phyloP scores from a whole-genome alignment of 2,113 vertebrate species.

The Calypte anna region DNA sequence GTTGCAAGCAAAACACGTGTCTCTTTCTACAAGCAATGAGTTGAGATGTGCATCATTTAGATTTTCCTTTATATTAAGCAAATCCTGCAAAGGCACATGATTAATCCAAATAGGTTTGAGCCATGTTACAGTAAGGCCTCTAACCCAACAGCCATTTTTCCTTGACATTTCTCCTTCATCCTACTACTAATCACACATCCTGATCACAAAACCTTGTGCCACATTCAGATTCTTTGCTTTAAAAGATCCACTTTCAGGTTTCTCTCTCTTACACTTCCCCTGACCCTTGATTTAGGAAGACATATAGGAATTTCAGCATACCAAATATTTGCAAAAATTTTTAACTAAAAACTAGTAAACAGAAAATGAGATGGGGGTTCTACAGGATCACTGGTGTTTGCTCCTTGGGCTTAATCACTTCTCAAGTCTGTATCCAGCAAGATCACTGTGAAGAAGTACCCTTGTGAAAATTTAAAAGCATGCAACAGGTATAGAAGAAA shows the following conservation, averaged over 20 bases:
- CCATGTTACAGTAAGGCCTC: neutral
- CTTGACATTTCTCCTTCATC: neutral
- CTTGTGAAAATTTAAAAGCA: neutral
- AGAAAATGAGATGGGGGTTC: neutral
- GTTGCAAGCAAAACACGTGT: neutral
- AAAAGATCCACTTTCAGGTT: neutral
- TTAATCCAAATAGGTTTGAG: neutral
- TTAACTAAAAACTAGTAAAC: neutral
- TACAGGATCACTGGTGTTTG: neutral
- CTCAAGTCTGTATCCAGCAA: neutral
- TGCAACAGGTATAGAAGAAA: neutral
- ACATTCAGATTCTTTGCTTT: neutral
- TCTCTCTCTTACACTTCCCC: neutral
- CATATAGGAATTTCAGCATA: neutral
- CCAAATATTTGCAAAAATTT: neutral
- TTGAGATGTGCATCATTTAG: neutral
- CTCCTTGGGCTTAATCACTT: accelerated
- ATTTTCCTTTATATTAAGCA: neutral
- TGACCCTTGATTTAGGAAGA: neutral
- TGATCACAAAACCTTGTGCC: neutral
- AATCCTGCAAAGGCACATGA: neutral
- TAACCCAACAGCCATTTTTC: neutral
- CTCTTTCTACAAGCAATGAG: neutral
- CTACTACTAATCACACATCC: neutral
- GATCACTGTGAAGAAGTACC: neutral